Base-by-base conservation (phyloP, 2,888 invertebrate genomes). In the Polymixis lichenea region DNA sequence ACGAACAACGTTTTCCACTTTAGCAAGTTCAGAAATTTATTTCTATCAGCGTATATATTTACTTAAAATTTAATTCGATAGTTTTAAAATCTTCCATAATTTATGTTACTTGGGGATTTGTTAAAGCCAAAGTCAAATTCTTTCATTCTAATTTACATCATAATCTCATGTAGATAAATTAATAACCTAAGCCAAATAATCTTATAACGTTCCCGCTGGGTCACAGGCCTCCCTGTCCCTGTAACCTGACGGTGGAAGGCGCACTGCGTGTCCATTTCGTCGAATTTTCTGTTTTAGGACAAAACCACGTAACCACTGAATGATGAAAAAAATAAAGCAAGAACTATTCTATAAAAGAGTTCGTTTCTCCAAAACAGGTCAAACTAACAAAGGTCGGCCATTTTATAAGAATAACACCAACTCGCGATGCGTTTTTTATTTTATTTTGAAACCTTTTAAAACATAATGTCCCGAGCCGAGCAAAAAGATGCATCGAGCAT, bases 381-480 rank as follows among this genome's bases (percentile, higher is more conserved):
- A 71, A 25, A 56, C 46, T 66, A 80, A 77, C 64, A 82, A 78
- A 75, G 62, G 43, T 60, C 32, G 72, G 28, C 67, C 58, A 70
- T 85, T 81, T 81, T 76, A 49, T 64, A 79, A 62, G 32, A 75
- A 73, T 64, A 84, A 77, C 55, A 82, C 60, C 56, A 75, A 68
- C 56, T n/a, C 43, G 32, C 75, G 66, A 70, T 78, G 75, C 58
- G 43, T 64, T 83, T 77, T 82, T 87, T 80, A 73, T 77, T 82
- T 87, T 80, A 73, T 86, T 86, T 87, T 81, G 60, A 81, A 83
- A 70, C 76, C 72, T 75, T 84, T 75, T 80, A 80, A 61, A 83
- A 77, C 64, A 76, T 83, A 78, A 87, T 75, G 61, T 75, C 19
- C 73, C 22, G 68, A 28, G 69, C 67, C 81, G 60, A 19, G 32